phyloP scores from a whole-genome alignment of 2,797 vertebrate genomes.

The Cossypha heuglini region DNA sequence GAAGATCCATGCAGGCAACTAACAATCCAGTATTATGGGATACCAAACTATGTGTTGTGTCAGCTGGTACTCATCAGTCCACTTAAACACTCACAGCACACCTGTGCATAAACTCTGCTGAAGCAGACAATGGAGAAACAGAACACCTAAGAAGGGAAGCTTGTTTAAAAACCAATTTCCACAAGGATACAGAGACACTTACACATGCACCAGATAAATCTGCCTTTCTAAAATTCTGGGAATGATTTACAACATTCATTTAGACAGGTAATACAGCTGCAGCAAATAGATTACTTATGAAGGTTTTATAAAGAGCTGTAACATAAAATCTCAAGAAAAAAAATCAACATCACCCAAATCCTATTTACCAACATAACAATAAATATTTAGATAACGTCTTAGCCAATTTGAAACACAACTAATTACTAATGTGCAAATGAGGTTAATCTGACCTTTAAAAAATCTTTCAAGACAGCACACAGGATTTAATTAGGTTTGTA shows the following conservation, averaged over 20 bases:
- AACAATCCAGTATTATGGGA: neutral
- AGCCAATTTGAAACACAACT: neutral
- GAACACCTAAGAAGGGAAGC: conserved; percentile 25
- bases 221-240: neutral
- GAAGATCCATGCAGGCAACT: neutral
- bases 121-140: conserved; percentile 6
- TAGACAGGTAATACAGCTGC: neutral
- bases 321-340: neutral
- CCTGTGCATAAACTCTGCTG: neutral
- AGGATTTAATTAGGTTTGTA: neutral
- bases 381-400: neutral
- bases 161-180: neutral
- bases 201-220: neutral
- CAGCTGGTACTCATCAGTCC: neutral
- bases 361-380: neutral
- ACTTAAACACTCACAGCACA: neutral
- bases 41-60: neutral
- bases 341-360: neutral
- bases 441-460: neutral
- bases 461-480: neutral
- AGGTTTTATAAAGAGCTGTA: neutral
- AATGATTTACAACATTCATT: neutral
- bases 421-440: neutral
- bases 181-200: neutral
- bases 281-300: neutral